These are phyloP conservation scores for Indicator indicator DNA, from an alignment of 2,113 vertebrate genomes.

Conservation along the genomic window DNA sequence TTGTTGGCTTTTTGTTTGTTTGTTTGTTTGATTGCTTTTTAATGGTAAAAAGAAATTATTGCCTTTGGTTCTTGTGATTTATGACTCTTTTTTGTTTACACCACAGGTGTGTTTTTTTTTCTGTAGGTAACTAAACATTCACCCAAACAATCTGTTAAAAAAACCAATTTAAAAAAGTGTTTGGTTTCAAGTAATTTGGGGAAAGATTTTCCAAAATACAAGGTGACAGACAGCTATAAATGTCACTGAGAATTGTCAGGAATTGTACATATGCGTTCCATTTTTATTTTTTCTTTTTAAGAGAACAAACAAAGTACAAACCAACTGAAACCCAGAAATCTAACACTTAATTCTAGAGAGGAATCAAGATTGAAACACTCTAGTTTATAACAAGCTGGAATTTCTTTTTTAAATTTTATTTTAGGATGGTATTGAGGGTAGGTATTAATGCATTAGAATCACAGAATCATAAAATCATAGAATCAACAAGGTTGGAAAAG, in stretches of 20 bases:
- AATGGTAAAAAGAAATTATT: neutral
- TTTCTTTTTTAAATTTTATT: neutral
- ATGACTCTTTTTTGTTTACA: neutral
- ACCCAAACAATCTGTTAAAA: no score
- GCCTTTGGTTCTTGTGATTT: neutral
- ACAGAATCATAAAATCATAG: no score
- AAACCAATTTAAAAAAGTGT: neutral
- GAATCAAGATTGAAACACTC: neutral
- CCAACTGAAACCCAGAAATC: neutral
- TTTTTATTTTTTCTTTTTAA: no score
- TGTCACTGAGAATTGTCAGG: neutral
- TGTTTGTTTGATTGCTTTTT: no score
- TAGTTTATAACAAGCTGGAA: neutral
- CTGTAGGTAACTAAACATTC: neutral
- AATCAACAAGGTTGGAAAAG: no score
- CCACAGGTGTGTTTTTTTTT: neutral
- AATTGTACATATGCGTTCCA: neutral
- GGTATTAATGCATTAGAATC: no score
- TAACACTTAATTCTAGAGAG: neutral
- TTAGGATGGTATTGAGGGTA: fast-evolving
- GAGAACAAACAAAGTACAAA: no score
- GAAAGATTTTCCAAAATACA: neutral
- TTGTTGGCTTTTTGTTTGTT: no score
- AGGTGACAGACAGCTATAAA: neutral
- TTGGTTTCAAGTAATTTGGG: neutral